Evolutionary conservation across 1,140 invertebrate species (phyloP), one percentile per base, ranked within the genome.

Genomic region (Lysiphlebus fabarum): DNA sequence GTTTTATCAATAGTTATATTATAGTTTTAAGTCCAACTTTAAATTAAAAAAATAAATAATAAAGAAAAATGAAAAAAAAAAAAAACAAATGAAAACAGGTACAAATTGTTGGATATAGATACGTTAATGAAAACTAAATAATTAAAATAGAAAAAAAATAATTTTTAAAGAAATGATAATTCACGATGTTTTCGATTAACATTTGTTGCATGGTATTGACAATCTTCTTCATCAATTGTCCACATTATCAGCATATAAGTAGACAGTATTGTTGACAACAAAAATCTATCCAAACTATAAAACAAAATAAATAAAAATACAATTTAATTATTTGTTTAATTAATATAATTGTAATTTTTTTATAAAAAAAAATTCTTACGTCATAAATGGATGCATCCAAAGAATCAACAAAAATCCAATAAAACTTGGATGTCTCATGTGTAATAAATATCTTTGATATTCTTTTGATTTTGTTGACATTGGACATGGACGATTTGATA

Each of bases 401-500:
- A 84, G 71, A 61, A 83, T 76, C 12, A 78, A 67, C 3, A 82
- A 59, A 68, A 84, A 83, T 17, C 79, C 80, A 59, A 67, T 70
- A 47, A 83, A 82, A 68, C 83, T 83, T 4, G 82, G 83, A 73
- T 84, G 83, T 59, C 82, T 80, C 81, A 83, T 82, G 58, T 83
- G 82, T 0, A 62, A 59, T 58, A 78, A 76, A 58, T 81, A 79
- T 55, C 73, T 70, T 59, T 72, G 65, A 17, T 83, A 65, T 55
- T 79, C 75, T 41, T 55, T 57, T 0, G 81, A 82, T 67, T 84
- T 84, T 34, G 70, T 67, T 34, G 42, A 38, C 63, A 80, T 73
- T 7, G 81, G 79, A 36, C 73, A 68, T 26, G 77, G 78, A 56
- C 76, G 70, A 36, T 66, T 68, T 47, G 75, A 73, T 37, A 82